Conservation (phyloP, 2,888 invertebrate genomes). For the Dynastes grantii region DNA sequence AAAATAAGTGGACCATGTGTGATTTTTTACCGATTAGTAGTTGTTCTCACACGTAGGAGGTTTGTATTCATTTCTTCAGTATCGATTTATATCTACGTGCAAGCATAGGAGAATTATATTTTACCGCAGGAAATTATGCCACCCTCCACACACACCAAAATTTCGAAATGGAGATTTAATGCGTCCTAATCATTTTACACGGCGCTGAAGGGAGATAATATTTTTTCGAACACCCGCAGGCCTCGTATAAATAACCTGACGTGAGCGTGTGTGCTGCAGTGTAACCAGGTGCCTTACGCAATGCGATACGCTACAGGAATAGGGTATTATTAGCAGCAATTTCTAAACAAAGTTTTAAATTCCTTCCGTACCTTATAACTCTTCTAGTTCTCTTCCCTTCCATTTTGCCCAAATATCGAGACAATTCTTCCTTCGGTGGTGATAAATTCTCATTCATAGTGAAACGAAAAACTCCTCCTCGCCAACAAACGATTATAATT, state of each 20-base stretch:
- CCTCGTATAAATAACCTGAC: conserved; percentile 16
- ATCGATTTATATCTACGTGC: not conserved
- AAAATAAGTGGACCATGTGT: no score
- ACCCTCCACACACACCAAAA: conserved; percentile 7
- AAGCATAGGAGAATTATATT: not conserved
- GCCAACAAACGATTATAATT: conserved; percentile 60
- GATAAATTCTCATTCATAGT: conserved; percentile 58
- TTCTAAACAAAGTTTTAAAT: conserved; percentile 48
- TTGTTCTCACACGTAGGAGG: not conserved
- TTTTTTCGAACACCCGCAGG: conserved; percentile 22
- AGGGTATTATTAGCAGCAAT: conserved; percentile 48
- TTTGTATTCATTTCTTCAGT: not conserved
- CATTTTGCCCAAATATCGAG: conserved; percentile 43
- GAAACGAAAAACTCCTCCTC: conserved; percentile 55
- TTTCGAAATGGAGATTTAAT: conserved; percentile 34
- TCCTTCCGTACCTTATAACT: conserved; percentile 21
- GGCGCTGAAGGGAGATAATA: conserved; percentile 15
- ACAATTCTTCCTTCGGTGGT: conserved; percentile 53
- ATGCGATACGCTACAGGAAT: not conserved
- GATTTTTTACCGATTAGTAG: no score
- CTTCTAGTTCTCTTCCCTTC: conserved; percentile 18
- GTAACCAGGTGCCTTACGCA: conserved; percentile 30
- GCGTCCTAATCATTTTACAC: conserved; percentile 27
- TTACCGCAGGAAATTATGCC: not conserved
- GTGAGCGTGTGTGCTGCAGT: not conserved